These are phyloP conservation scores for Calcarius lapponicus DNA, from an alignment of 2,797 vertebrate genomes.

Conservation along the genomic window DNA sequence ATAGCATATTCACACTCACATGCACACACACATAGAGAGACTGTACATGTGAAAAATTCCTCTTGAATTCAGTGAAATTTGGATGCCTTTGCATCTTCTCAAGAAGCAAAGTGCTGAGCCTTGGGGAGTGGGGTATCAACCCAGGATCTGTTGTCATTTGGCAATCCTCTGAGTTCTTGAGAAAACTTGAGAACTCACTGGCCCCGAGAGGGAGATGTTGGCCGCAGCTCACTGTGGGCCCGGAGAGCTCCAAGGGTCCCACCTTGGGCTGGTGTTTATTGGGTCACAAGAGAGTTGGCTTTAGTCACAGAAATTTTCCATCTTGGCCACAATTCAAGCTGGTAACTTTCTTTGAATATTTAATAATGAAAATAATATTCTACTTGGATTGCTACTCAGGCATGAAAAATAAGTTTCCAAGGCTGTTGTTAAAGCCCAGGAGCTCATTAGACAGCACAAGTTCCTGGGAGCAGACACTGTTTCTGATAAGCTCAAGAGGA, in stretches of 20 bases:
- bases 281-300: not conserved
- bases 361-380: not conserved
- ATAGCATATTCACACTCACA: not conserved
- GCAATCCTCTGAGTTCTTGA: not conserved
- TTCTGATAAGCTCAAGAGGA: not conserved
- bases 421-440: not conserved
- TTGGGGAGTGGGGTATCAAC: not conserved
- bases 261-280: not conserved
- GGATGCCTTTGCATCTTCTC: not conserved
- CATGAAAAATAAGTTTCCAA: not conserved
- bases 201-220: not conserved
- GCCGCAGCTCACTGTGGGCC: fast-evolving
- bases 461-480: not conserved
- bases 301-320: not conserved
- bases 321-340: not conserved
- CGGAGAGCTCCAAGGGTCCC: not conserved
- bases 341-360: not conserved
- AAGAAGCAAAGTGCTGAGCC: not conserved
- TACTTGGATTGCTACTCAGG: not conserved
- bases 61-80: not conserved
- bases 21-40: not conserved
- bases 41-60: not conserved
- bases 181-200: not conserved
- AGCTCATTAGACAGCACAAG: not conserved
- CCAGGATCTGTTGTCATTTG: not conserved